These are phyloP conservation scores for Cynaeus angustus DNA, from an alignment of 2,888 invertebrate genomes.

Conservation along the genomic window DNA sequence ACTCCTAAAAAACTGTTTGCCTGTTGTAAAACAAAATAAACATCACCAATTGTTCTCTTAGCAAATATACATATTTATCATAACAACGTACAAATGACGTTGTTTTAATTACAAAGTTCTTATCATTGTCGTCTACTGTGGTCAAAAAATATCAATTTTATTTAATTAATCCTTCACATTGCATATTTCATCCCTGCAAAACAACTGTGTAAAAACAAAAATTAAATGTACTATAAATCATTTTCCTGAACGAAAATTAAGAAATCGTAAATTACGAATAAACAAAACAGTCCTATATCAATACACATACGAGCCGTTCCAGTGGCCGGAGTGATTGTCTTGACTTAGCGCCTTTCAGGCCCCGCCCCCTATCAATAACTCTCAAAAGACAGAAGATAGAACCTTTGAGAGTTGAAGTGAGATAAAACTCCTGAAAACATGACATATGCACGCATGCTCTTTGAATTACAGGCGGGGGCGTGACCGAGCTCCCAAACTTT, in stretches of 20 bases:
- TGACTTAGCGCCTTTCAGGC: slow-evolving; percentile 70
- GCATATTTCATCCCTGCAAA: neutral
- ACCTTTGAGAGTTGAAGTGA: slow-evolving; percentile 55
- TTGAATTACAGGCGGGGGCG: slow-evolving; percentile 66
- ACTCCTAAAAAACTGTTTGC: slow-evolving; percentile 6
- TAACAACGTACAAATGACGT: neutral
- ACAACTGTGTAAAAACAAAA: neutral
- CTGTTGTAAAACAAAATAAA: slow-evolving; percentile 18
- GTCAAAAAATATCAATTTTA: too few species aligned
- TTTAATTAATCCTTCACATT: too few species aligned
- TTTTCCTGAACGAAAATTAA: slow-evolving; percentile 58
- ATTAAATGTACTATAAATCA: slow-evolving; percentile 43
- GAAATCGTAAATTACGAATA: slow-evolving; percentile 62
- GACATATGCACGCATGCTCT: slow-evolving; percentile 67
- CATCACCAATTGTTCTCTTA: slow-evolving; percentile 21
- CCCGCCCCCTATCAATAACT: slow-evolving; percentile 68
- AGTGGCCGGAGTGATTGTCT: slow-evolving; percentile 64
- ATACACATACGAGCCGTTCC: slow-evolving; percentile 63
- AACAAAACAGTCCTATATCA: slow-evolving; percentile 68
- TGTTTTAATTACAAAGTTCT: neutral
- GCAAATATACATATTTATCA: slow-evolving; percentile 32
- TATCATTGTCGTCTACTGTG: neutral
- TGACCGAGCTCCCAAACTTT: slow-evolving; percentile 61
- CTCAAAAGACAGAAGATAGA: slow-evolving; percentile 56
- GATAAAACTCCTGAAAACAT: slow-evolving; percentile 59